phyloP scores from a whole-genome alignment of 2,888 invertebrate genomes.

The Ypsolopha sequella region DNA sequence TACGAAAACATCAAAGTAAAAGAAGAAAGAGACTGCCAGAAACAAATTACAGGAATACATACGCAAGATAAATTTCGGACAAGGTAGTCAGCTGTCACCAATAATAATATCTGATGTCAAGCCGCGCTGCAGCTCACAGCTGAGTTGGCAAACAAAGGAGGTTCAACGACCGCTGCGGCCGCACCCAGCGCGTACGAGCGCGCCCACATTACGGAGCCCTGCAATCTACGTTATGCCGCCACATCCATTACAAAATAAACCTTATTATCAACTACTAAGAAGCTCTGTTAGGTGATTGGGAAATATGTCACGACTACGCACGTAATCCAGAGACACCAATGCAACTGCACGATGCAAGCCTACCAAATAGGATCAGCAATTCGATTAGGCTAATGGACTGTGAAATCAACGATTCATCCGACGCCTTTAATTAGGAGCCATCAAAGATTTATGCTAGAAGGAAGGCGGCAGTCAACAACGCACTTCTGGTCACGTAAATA shows the following conservation, averaged over 20 bases:
- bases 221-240: neutral
- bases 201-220: slow-evolving; percentile 38
- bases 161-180: slow-evolving; percentile 59
- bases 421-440: neutral
- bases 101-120: slow-evolving; percentile 14
- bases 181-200: slow-evolving; percentile 48
- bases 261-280: neutral
- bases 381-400: neutral
- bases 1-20: neutral
- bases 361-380: neutral
- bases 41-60: neutral
- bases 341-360: neutral
- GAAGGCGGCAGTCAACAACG: neutral
- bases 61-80: neutral
- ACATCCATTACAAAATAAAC: neutral
- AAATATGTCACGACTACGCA: no score
- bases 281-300: no score
- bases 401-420: neutral
- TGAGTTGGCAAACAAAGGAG: slow-evolving; percentile 70
- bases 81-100: slow-evolving; percentile 30
- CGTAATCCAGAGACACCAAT: no score
- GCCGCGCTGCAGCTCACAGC: slow-evolving; percentile 17
- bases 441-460: neutral
- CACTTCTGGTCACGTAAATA: slow-evolving; percentile 4
- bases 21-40: neutral